Evolutionary conservation across 2,797 vertebrate species (phyloP).

Genomic region (Furcifer pardalis): DNA sequence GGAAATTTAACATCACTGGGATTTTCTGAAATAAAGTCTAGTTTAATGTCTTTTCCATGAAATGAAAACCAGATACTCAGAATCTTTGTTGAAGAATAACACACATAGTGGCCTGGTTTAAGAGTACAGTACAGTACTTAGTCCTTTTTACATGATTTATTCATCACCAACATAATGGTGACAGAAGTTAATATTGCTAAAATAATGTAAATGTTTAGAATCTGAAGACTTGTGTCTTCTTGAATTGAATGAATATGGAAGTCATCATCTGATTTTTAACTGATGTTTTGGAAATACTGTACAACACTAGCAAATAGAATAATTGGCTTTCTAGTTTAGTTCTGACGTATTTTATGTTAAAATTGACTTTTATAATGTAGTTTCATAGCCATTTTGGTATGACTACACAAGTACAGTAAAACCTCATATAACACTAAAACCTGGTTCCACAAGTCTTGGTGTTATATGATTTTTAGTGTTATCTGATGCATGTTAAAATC

Average conservation of each 20-base stretch:
- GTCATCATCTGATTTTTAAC: background rate
- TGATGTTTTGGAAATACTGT: background rate
- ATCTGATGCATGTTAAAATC: too few relatives aligned
- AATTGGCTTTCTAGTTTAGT: background rate
- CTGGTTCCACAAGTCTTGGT: too few relatives aligned
- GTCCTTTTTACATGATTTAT: background rate
- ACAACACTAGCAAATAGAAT: background rate
- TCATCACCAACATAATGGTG: background rate
- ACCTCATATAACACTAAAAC: too few relatives aligned
- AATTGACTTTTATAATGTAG: background rate
- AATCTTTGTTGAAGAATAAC: background rate
- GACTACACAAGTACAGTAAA: too few relatives aligned
- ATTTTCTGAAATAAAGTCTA: background rate
- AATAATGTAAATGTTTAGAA: background rate
- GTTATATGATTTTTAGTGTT: too few relatives aligned
- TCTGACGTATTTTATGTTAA: slow-evolving; percentile 1
- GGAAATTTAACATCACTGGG: background rate
- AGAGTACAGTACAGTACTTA: background rate
- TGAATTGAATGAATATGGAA: background rate
- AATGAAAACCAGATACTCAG: background rate
- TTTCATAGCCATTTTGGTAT: background rate
- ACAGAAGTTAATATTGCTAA: background rate
- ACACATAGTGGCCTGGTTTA: background rate
- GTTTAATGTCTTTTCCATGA: background rate
- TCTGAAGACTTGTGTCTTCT: background rate